Evolutionary conservation across 1,140 invertebrate genomes (phyloP).

Genomic region (Pantala flavescens): DNA sequence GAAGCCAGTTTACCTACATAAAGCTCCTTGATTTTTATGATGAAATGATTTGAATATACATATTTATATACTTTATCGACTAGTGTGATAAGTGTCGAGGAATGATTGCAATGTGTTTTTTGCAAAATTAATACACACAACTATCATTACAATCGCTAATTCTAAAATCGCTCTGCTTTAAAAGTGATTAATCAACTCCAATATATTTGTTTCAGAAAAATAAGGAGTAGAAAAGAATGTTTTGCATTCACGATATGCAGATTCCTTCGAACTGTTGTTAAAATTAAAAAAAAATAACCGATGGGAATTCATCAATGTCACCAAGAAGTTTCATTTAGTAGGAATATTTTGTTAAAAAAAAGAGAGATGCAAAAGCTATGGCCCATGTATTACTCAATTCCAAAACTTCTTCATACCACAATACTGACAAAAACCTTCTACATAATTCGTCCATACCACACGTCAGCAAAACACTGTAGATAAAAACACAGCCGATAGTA

Average conservation of each 20-base stretch:
- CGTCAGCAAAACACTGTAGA: not conserved
- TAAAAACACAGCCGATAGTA: not conserved
- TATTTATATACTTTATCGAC: not conserved
- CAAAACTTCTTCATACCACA: not conserved
- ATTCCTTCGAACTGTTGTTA: not conserved
- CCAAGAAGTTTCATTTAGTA: not conserved
- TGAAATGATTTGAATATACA: slow-evolving; percentile 3
- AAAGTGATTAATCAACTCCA: not conserved
- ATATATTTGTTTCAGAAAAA: not conserved
- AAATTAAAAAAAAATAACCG: not conserved
- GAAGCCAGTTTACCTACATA: slow-evolving; percentile 6
- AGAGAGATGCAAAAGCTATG: not conserved
- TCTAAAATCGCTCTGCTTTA: not conserved
- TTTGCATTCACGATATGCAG: not conserved
- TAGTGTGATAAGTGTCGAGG: not conserved
- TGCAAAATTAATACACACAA: slow-evolving; percentile 7
- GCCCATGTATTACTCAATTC: not conserved
- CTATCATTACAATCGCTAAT: not conserved
- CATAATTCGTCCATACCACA: not conserved
- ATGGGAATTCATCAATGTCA: not conserved
- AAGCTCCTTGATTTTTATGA: slow-evolving; percentile 1
- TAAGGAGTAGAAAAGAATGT: slow-evolving; percentile 1
- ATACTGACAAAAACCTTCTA: not conserved
- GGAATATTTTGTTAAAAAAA: not conserved
- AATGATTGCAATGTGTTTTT: slow-evolving; percentile 4